Evolutionary conservation across 2,797 vertebrate genomes (phyloP).

Genomic region (Melanitta fusca): DNA sequence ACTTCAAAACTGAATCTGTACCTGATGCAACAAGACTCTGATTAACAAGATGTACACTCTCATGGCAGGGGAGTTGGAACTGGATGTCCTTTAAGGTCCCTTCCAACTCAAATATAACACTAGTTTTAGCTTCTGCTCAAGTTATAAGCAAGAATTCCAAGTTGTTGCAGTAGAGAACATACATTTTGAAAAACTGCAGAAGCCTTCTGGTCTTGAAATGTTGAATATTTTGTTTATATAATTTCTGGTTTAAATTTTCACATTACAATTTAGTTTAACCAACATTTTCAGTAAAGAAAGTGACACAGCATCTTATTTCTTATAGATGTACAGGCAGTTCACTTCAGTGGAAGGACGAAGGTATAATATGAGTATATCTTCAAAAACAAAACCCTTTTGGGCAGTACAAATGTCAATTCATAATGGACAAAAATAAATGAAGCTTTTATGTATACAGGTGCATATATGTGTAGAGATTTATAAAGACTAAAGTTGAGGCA

Average conservation of each 20-base stretch:
- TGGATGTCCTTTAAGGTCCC: too few species aligned
- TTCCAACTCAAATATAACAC: background rate
- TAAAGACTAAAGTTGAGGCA: background rate
- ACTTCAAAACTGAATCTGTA: background rate
- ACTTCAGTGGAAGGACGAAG: background rate
- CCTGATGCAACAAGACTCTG: background rate
- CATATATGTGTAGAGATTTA: background rate
- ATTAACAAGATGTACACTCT: background rate
- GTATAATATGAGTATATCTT: background rate
- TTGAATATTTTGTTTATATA: background rate
- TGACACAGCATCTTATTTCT: background rate
- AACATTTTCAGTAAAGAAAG: background rate
- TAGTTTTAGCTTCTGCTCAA: background rate
- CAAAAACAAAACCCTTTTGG: background rate
- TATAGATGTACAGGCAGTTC: background rate
- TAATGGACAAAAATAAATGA: background rate
- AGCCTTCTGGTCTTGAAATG: background rate
- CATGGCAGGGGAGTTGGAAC: too few species aligned
- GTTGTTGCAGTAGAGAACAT: background rate
- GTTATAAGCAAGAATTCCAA: background rate
- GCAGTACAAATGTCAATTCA: background rate
- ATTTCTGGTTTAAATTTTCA: background rate
- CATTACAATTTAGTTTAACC: background rate
- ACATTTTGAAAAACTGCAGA: background rate
- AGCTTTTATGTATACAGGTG: background rate